Evolutionary conservation across 2,797 vertebrate genomes (phyloP).

Genomic region (Phrynocephalus guinanensis): DNA sequence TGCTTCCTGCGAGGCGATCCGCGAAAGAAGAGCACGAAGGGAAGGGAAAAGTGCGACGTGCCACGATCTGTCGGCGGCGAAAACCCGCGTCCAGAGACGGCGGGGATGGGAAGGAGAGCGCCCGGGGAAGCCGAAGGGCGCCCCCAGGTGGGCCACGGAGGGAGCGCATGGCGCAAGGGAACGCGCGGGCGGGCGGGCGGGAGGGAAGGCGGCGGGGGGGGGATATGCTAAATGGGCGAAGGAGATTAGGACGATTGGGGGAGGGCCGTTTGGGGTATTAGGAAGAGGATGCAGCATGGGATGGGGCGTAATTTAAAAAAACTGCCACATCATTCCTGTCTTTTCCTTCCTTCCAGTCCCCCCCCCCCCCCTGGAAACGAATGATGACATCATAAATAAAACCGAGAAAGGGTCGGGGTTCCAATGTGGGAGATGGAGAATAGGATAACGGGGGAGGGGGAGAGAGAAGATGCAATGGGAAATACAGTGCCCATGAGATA

Average conservation of each 20-base stretch:
- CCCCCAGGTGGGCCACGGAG: conserved; percentile 44
- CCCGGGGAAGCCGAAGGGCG: neutral
- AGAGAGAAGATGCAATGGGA: neutral
- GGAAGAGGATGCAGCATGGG: too few relatives aligned
- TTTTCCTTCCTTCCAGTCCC: too few relatives aligned
- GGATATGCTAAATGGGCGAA: too few relatives aligned
- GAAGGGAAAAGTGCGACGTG: too few relatives aligned
- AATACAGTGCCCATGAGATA: neutral
- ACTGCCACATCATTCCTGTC: too few relatives aligned
- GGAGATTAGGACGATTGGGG: too few relatives aligned
- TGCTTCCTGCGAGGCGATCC: conserved; percentile 37
- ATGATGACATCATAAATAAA: neutral
- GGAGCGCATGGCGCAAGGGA: conserved; percentile 53
- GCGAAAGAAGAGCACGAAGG: neutral
- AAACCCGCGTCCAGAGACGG: conserved; percentile 47
- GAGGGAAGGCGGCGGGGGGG: too few relatives aligned
- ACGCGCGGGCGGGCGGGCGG: neutral
- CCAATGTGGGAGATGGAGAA: accelerated
- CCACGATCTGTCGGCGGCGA: conserved; percentile 33
- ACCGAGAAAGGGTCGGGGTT: accelerated
- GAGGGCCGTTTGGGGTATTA: too few relatives aligned
- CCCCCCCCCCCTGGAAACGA: neutral
- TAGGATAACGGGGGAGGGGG: too few relatives aligned
- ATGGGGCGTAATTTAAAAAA: too few relatives aligned
- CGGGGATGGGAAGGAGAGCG: neutral